These are phyloP conservation scores for Aphaenogaster floridana DNA, from an alignment of 1,140 invertebrate species.

Conservation along the genomic window DNA sequence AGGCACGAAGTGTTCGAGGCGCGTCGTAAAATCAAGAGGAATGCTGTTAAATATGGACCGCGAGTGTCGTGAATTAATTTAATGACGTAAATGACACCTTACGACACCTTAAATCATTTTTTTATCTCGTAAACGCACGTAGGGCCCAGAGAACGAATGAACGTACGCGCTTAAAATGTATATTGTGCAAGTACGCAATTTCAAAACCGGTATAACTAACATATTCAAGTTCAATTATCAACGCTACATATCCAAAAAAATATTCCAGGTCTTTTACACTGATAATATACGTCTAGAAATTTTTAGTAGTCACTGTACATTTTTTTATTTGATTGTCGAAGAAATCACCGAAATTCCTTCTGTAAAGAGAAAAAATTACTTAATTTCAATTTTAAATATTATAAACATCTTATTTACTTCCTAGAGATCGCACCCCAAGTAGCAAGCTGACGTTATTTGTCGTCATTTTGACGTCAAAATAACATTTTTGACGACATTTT, in stretches of 20 bases:
- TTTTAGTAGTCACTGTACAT: not conserved
- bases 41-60: constrained; percentile 20
- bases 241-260: not conserved
- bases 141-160: not conserved
- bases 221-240: constrained; percentile 32
- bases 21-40: constrained; percentile 11
- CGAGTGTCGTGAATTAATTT: constrained; percentile 47
- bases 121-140: constrained; percentile 23
- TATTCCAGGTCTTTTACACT: not conserved
- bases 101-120: constrained; percentile 47
- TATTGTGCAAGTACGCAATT: constrained; percentile 30
- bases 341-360: not conserved
- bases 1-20: not conserved
- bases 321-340: not conserved
- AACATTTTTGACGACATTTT: too few relatives aligned
- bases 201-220: not conserved
- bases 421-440: not conserved
- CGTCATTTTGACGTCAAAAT: too few relatives aligned
- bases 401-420: not conserved
- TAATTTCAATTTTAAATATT: not conserved
- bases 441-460: too few relatives aligned
- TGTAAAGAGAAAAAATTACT: not conserved
- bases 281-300: not conserved
- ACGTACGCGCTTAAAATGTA: constrained; percentile 12
- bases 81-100: constrained; percentile 44